Evolutionary conservation across 2,888 invertebrate species (phyloP), one percentile per base, ranked within the genome.

Genomic region (Campoplex capitator): DNA sequence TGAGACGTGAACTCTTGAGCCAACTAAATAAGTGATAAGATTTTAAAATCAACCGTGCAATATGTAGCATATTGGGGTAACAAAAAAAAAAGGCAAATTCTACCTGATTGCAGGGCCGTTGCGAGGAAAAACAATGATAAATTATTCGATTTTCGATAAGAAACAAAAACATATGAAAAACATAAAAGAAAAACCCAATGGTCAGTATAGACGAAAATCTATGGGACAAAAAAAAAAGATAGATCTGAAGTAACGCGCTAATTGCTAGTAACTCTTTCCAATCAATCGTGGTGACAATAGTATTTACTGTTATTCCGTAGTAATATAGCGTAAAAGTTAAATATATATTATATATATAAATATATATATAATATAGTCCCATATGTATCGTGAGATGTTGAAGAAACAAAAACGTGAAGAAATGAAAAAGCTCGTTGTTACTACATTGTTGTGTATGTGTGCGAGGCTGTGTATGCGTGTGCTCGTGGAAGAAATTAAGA

Each of bases 241-340:
- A 78, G 76, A 58, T 83, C 84, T 82, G 51, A 78, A 86, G 75
- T 86, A 86, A 88, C 82, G 84, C 70, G 80, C 83, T 86, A 84
- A 84, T 86, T 81, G 86, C 86, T 86, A 84, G 80, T 86, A 84
- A 79, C 83, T 88, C 83, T 90, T 91, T 92, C 91, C 91, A 93
- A 93, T 93, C 92, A 93, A 93, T 93, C 92, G 92, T 92, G 92
- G 90, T 93, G 93, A 93, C 93, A 93, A 93, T 93, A 93, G 93
- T 91, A 91, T 91, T 90, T 91, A 91, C 91, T 89, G 91, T 90
- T 92, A 92, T 91, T 91, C 90, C 83, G 84, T 92, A 92, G 91
- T 90, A 86, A 89, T 91, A 87, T 90, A 90, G 85, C 84, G 86
- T 83, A 83, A 68, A 89, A 82, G 65, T 81, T 73, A 81, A 51